These are phyloP conservation scores for Eptatretus burgeri DNA, from an alignment of 2,113 vertebrate species.

Conservation along the genomic window DNA sequence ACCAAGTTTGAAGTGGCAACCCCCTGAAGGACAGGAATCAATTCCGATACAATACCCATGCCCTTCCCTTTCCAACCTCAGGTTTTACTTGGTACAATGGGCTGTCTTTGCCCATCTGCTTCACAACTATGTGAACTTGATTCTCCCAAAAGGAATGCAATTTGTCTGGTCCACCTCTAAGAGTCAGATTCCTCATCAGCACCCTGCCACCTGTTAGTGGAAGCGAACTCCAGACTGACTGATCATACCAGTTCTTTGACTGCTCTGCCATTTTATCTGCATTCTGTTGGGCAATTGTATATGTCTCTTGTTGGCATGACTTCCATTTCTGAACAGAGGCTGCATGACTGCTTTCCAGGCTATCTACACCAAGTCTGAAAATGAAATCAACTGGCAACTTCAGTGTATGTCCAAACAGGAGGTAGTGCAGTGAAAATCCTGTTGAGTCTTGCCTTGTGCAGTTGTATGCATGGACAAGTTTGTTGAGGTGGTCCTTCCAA, in stretches of 20 bases:
- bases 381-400: constrained; percentile 1
- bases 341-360: background rate
- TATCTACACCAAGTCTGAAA: background rate
- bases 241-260: background rate
- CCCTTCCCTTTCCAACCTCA: background rate
- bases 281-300: background rate
- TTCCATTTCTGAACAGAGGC: constrained; percentile 6
- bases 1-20: no score
- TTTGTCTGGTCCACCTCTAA: constrained; percentile 10
- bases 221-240: background rate
- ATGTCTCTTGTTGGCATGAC: background rate
- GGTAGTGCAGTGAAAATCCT: background rate
- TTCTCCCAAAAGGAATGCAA: constrained; percentile 11
- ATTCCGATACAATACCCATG: background rate
- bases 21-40: background rate
- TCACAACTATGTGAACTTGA: background rate
- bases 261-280: background rate
- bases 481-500: constrained; percentile 7
- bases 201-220: constrained; percentile 4
- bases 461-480: constrained; percentile 8
- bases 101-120: constrained; percentile 1
- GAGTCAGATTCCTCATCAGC: background rate
- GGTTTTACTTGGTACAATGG: background rate
- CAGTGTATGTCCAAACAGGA: background rate
- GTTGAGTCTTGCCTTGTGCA: constrained; percentile 4